Evolutionary conservation across 2,113 vertebrate genomes (phyloP).

Genomic region (Callorhinus ursinus): DNA sequence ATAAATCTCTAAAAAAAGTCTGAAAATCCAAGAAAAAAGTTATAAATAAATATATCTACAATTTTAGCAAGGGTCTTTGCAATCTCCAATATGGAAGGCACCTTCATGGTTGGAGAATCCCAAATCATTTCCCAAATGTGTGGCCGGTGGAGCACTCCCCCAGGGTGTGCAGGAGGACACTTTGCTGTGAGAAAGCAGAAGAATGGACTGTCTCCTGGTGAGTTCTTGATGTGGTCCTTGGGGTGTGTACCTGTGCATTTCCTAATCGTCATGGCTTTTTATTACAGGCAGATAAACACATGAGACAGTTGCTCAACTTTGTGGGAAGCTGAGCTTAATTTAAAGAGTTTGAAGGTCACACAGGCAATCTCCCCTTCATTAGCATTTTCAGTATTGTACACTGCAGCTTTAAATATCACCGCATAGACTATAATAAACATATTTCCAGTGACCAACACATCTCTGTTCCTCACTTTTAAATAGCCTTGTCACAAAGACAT

Average conservation of each 20-base stretch:
- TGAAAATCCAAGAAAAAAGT: conserved; percentile 40
- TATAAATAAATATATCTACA: conserved; percentile 39
- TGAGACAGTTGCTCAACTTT: neutral
- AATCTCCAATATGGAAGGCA: neutral
- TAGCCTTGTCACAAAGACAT: neutral
- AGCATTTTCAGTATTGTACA: neutral
- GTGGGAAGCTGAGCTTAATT: neutral
- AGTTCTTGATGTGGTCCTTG: neutral
- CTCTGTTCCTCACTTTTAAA: neutral
- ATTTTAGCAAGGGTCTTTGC: neutral
- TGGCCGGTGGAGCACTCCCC: neutral
- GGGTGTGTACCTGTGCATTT: neutral
- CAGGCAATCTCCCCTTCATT: neutral
- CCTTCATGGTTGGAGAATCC: neutral
- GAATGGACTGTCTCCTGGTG: too few relatives aligned
- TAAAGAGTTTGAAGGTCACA: neutral
- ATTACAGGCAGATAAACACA: neutral
- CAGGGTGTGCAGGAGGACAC: fast-evolving
- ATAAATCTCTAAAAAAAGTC: neutral
- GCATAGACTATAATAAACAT: neutral
- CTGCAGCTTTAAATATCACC: neutral
- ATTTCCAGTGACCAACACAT: neutral
- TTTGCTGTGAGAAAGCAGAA: neutral
- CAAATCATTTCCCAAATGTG: neutral
- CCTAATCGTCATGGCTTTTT: neutral